A percentile compares a stretch with the other conserved stretches of the same genome.
phyloP scores from a whole-genome alignment of 1,140 invertebrate genomes.

The Nasonia vitripennis region DNA sequence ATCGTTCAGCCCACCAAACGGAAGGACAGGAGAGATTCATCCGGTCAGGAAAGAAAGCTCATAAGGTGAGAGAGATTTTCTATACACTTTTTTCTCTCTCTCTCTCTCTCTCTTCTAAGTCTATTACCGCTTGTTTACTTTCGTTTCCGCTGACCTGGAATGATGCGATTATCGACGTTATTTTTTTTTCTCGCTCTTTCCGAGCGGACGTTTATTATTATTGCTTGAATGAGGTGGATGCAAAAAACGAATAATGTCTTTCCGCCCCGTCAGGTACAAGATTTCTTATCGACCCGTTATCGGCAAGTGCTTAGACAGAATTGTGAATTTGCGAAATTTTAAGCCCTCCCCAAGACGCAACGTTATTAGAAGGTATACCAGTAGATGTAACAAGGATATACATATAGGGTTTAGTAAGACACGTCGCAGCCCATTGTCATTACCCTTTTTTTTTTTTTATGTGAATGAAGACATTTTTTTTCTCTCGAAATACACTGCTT shows the following conservation, averaged over 20 bases:
- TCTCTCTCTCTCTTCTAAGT: not conserved
- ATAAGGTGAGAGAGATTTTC: conserved; percentile 76
- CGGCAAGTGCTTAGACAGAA: not conserved
- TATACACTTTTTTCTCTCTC: not conserved
- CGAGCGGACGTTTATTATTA: not conserved
- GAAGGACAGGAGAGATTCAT: conserved; percentile 85
- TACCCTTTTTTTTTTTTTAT: not conserved
- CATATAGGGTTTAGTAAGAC: conserved; percentile 1
- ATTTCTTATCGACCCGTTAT: conserved; percentile 27
- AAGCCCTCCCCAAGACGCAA: not conserved
- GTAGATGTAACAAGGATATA: not conserved
- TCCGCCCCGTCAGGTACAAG: conserved; percentile 16
- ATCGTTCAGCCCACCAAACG: conserved; percentile 75
- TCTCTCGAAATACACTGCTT: not conserved
- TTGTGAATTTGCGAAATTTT: conserved; percentile 8
- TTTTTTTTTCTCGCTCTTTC: not conserved
- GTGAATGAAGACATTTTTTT: not conserved
- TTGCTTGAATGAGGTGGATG: not conserved
- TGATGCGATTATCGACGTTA: not conserved
- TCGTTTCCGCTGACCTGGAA: not conserved
- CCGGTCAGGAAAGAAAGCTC: conserved; percentile 83
- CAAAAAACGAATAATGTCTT: conserved; percentile 6
- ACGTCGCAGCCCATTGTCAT: not conserved
- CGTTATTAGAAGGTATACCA: conserved; percentile 25
- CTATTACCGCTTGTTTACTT: not conserved